Percentiles rank a stretch among this genome's conserved stretches.
Conservation (phyloP, 1,140 invertebrate species). For the Zeugodacus cucurbitae region DNA sequence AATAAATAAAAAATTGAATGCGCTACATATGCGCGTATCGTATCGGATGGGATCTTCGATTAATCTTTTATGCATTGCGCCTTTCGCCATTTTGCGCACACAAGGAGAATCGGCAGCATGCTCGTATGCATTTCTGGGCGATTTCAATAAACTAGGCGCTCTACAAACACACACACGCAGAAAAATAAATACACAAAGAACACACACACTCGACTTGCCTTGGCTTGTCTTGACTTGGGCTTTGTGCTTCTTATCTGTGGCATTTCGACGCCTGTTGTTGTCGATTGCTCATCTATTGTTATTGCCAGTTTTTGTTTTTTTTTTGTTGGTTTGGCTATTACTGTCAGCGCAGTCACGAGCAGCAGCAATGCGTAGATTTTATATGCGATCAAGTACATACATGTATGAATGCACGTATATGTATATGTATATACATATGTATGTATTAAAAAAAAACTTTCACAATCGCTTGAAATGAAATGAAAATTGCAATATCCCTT, state of each 20-base stretch:
- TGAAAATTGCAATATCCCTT: conserved; percentile 30
- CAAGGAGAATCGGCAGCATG: too few relatives aligned
- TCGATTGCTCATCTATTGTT: conserved; percentile 13
- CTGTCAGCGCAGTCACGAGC: neutral
- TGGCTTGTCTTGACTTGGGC: neutral
- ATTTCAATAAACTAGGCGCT: conserved; percentile 15
- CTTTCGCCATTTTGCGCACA: neutral
- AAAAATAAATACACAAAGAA: neutral
- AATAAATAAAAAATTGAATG: neutral
- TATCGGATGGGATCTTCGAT: conserved; percentile 24
- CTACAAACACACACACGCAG: neutral
- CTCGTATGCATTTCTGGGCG: neutral
- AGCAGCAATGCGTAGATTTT: conserved; percentile 9
- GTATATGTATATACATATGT: neutral
- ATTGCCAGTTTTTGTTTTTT: neutral
- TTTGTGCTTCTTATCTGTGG: neutral
- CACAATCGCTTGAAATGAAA: neutral
- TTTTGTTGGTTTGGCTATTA: neutral
- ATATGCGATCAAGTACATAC: neutral
- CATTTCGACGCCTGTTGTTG: neutral
- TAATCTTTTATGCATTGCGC: neutral
- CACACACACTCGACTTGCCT: neutral
- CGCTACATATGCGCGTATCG: neutral
- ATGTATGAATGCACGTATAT: too few relatives aligned
- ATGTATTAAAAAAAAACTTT: neutral